Conservation (phyloP, 2,888 invertebrate genomes). For the Agonopterix alstromeriana region DNA sequence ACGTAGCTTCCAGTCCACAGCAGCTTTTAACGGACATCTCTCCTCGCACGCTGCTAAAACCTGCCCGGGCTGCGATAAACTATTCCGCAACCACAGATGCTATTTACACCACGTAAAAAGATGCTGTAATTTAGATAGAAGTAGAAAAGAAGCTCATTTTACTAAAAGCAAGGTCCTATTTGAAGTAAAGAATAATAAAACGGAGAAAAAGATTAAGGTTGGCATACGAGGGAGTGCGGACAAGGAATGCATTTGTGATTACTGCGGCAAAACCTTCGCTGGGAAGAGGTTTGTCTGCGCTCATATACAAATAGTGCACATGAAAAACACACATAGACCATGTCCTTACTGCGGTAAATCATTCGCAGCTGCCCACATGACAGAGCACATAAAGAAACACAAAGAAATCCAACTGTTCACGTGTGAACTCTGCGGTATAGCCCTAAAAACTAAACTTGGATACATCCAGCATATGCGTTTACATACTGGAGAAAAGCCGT, state of each 20-base stretch:
- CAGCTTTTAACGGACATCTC: constrained; percentile 45
- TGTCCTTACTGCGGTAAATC: constrained; percentile 54
- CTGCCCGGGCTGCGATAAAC: constrained; percentile 49
- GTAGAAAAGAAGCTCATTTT: constrained; percentile 21
- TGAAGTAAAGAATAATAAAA: constrained; percentile 32
- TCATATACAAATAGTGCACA: constrained; percentile 63
- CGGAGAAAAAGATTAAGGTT: constrained; percentile 37
- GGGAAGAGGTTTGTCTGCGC: constrained; percentile 52
- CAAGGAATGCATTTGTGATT: constrained; percentile 51
- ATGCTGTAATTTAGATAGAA: constrained; percentile 46
- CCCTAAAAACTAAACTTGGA: constrained; percentile 47
- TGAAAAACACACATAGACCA: constrained; percentile 52
- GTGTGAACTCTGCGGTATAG: constrained; percentile 44
- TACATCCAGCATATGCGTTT: constrained; percentile 52
- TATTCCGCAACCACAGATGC: constrained; percentile 52
- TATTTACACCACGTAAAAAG: constrained; percentile 48
- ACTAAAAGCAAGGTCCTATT: constrained; percentile 35
- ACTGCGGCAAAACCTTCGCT: constrained; percentile 54
- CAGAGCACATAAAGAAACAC: constrained; percentile 50
- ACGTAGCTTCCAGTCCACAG: constrained; percentile 34
- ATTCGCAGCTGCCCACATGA: constrained; percentile 56
- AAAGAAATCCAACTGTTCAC: constrained; percentile 23
- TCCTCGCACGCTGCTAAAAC: constrained; percentile 39
- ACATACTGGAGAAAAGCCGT: constrained; percentile 59
- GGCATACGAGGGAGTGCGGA: constrained; percentile 45